Percentiles rank a stretch among this genome's conserved stretches.
phyloP scores from a whole-genome alignment of 2,888 invertebrate genomes.

The Lasioglossum oenotherae region DNA sequence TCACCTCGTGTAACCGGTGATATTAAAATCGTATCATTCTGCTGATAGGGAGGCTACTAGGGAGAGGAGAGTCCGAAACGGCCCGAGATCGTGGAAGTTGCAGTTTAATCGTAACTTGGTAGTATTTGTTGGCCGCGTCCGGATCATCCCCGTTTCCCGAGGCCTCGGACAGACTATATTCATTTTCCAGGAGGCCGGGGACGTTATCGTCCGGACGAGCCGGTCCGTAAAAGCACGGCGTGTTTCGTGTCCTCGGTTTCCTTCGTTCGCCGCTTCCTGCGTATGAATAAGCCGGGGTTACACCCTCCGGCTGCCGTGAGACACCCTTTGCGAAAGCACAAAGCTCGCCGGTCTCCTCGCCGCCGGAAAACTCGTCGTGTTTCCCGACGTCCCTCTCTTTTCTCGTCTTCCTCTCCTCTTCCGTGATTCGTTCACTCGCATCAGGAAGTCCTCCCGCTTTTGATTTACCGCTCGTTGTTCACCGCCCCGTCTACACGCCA shows the following conservation, averaged over 20 bases:
- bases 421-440: constrained; percentile 52
- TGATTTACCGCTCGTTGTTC: constrained; percentile 77
- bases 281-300: constrained; percentile 83
- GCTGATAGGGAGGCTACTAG: too few relatives aligned
- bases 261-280: constrained; percentile 81
- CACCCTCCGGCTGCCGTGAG: constrained; percentile 80
- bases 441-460: constrained; percentile 65
- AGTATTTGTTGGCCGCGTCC: neutral
- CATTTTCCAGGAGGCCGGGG: constrained; percentile 56
- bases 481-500: constrained; percentile 58
- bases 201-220: constrained; percentile 68
- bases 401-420: constrained; percentile 46
- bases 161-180: constrained; percentile 28
- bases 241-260: constrained; percentile 73
- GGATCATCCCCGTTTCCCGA: constrained; percentile 29
- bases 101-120: constrained; percentile 1
- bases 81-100: neutral
- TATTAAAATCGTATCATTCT: neutral
- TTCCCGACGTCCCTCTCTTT: constrained; percentile 60
- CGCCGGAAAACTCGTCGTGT: constrained; percentile 75
- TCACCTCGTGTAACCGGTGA: neutral
- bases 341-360: constrained; percentile 64
- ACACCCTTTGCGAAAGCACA: constrained; percentile 77
- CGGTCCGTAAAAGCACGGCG: constrained; percentile 65
- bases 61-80: too few relatives aligned